phyloP scores from a whole-genome alignment of 2,888 invertebrate species.

The Rhorus exstirpatorius region DNA sequence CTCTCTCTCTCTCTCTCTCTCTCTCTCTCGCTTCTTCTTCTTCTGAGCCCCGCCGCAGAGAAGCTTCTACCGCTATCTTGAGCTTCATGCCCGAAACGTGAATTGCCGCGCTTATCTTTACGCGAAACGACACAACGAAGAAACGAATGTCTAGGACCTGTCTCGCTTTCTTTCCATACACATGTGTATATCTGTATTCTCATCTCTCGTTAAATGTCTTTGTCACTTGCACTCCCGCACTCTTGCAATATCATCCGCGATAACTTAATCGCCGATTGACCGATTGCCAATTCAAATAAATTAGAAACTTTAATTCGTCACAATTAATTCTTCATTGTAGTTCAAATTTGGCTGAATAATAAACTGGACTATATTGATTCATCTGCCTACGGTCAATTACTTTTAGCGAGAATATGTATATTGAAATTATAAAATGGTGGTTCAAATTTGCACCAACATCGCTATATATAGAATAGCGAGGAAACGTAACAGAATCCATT shows the following conservation, averaged over 20 bases:
- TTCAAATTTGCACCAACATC: background rate
- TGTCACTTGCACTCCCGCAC: conserved; percentile 30
- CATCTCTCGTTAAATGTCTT: conserved; percentile 44
- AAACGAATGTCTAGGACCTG: conserved; percentile 35
- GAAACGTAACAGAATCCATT: conserved; percentile 79
- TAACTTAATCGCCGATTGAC: background rate
- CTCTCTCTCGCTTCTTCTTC: background rate
- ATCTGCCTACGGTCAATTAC: too few species aligned
- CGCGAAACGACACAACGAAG: conserved; percentile 51
- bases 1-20: conserved; percentile 2
- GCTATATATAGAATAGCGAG: background rate
- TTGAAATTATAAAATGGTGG: background rate
- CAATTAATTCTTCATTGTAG: too few species aligned
- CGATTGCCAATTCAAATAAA: too few species aligned
- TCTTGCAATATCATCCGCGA: background rate
- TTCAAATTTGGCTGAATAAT: too few species aligned
- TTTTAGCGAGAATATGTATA: too few species aligned
- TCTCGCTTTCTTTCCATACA: conserved; percentile 26
- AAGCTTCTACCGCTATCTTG: conserved; percentile 53
- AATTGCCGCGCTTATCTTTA: conserved; percentile 65
- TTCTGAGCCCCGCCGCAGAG: conserved; percentile 22
- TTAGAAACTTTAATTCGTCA: too few species aligned
- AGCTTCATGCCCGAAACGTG: conserved; percentile 48
- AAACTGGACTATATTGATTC: too few species aligned
- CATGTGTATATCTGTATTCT: conserved; percentile 10